Evolutionary conservation across 2,888 invertebrate species (phyloP).

Genomic region (Hermodice carunculata): DNA sequence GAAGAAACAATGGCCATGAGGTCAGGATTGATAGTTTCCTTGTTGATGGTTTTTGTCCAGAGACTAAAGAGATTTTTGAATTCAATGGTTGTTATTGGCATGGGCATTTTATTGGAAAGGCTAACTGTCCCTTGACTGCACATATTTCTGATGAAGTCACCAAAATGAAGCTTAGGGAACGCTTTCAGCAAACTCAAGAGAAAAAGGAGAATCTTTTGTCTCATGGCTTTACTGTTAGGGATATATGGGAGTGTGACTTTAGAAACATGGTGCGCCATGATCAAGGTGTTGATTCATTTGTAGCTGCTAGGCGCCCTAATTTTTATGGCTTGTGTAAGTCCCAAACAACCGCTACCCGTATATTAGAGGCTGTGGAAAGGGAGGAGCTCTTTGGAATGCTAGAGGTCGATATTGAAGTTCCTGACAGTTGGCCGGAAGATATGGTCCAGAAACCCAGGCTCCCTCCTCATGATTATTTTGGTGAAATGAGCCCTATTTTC

Average conservation of each 20-base stretch:
- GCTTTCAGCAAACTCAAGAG: background rate
- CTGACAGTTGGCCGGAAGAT: background rate
- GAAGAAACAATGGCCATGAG: background rate
- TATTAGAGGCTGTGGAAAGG: no score
- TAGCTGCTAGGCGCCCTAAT: no score
- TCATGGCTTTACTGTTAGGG: background rate
- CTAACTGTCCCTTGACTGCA: background rate
- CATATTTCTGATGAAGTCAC: no score
- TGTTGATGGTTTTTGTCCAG: background rate
- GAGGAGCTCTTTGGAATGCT: background rate
- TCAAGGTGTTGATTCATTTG: no score
- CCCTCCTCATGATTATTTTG: no score
- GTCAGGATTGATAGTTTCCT: background rate
- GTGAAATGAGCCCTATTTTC: no score
- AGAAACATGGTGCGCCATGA: no score
- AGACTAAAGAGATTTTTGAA: background rate
- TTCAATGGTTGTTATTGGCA: background rate
- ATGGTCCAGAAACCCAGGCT: background rate
- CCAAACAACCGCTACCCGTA: no score
- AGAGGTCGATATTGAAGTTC: background rate
- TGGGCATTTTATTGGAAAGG: background rate
- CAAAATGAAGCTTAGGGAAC: background rate
- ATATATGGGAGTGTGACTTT: background rate
- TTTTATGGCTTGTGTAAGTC: no score
- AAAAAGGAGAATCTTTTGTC: background rate